These are phyloP conservation scores for Hesperia comma DNA, from an alignment of 2,888 invertebrate genomes.

Conservation along the genomic window DNA sequence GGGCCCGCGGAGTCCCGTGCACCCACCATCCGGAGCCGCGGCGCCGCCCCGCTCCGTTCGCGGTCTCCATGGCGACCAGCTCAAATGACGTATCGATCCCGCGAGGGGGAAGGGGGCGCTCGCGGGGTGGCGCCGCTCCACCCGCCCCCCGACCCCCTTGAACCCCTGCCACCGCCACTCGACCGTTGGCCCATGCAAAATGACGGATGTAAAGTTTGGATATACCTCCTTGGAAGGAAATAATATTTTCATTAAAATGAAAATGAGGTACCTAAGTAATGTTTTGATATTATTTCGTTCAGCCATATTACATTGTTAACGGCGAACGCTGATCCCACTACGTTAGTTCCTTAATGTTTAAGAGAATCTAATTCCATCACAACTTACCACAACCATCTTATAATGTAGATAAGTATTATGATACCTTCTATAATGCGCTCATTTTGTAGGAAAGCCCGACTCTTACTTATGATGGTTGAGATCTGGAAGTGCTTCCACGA, in stretches of 20 bases:
- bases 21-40: slow-evolving; percentile 75
- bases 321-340: no score
- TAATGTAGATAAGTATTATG: no score
- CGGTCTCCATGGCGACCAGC: slow-evolving; percentile 84
- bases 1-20: slow-evolving; percentile 68
- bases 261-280: slow-evolving; percentile 66
- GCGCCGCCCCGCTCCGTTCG: slow-evolving; percentile 82
- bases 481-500: no score
- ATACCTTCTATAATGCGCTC: no score
- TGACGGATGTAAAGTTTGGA: slow-evolving; percentile 84
- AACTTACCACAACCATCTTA: no score
- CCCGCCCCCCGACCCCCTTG: slow-evolving; percentile 72
- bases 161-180: slow-evolving; percentile 75
- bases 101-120: slow-evolving; percentile 69
- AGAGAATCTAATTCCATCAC: no score
- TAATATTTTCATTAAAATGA: slow-evolving; percentile 82
- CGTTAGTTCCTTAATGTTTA: no score
- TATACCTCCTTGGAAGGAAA: slow-evolving; percentile 82
- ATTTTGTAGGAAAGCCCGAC: no score
- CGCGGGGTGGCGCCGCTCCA: slow-evolving; percentile 80
- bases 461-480: no score
- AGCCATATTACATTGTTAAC: slow-evolving; percentile 29
- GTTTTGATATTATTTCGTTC: slow-evolving; percentile 64
- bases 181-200: slow-evolving; percentile 84
- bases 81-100: slow-evolving; percentile 85